A percentile compares a stretch with the other conserved stretches of the same genome.
phyloP scores from a whole-genome alignment of 2,888 invertebrate species.

The Ephialtes manifestator region DNA sequence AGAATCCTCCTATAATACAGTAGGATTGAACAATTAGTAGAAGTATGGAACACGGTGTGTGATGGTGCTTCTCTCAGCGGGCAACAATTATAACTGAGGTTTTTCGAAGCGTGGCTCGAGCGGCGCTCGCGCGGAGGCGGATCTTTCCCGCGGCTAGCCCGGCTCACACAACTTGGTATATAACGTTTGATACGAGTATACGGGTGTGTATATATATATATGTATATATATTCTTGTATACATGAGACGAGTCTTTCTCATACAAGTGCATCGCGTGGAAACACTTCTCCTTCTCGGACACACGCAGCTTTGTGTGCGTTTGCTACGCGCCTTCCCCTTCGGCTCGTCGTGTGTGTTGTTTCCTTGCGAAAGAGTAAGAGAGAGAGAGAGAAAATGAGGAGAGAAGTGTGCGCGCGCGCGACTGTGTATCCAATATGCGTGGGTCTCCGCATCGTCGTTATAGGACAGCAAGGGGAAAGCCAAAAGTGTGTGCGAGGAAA shows the following conservation, averaged over 20 bases:
- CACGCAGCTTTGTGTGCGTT: slow-evolving; percentile 57
- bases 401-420: background rate
- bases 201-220: slow-evolving; percentile 24
- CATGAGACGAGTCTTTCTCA: background rate
- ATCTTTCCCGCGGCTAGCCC: slow-evolving; percentile 76
- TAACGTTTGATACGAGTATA: slow-evolving; percentile 23
- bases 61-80: slow-evolving; percentile 82
- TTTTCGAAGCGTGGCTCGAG: slow-evolving; percentile 80
- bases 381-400: background rate
- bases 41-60: slow-evolving; percentile 42
- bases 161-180: slow-evolving; percentile 43
- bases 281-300: slow-evolving; percentile 33
- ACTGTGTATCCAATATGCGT: slow-evolving; percentile 55
- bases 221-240: background rate
- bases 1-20: background rate
- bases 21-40: slow-evolving; percentile 37
- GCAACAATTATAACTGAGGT: slow-evolving; percentile 86
- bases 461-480: background rate
- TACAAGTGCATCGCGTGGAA: slow-evolving; percentile 7
- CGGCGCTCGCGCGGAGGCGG: slow-evolving; percentile 82
- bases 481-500: background rate
- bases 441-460: slow-evolving; percentile 27
- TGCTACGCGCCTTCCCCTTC: slow-evolving; percentile 41
- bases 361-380: background rate
- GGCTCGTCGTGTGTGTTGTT: slow-evolving; percentile 14